Evolutionary conservation across 2,797 vertebrate species (phyloP), one percentile per base, ranked within the genome.

Genomic region (Tenualosa ilisha): DNA sequence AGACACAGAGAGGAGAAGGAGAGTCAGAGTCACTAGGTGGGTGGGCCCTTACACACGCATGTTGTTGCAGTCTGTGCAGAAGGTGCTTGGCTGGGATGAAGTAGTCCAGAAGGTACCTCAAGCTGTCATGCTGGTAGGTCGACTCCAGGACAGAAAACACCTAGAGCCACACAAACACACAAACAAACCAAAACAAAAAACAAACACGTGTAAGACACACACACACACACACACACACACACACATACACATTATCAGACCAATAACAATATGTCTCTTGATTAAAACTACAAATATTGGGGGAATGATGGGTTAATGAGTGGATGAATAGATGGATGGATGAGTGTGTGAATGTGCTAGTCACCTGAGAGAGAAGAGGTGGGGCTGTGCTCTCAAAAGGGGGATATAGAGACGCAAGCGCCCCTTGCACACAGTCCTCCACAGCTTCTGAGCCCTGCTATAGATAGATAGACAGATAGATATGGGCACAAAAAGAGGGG

Each of bases 351-450:
- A 13, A 72, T 72, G 24, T 12, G 22, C 22, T 6, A 0, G 68
- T 86, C 88, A 96, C 97, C 94, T 98, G 97, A 82, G 96, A 97
- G 86, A 98, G 94, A 61, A 98, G 94, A 1, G 97, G 97, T 0
- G 97, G 97, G 0, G 97, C 97, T 0, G 97, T 98, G 85, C 96
- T 97, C 93, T 98, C 97, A 40, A 98, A 98, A 0, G 97, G 97
- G 15, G 97, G 97, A 82, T 98, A 98, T 81, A 98, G 95, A 5
- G 97, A 97, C 0, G 97, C 97, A 1, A 98, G 95, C 0, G 97
- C 97, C 94, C 96, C 97, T 94, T 98, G 97, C 51, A 98, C 96
- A 82, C 97, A 98, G 89, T 97, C 97, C 91, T 98, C 97, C 93
- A 98, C 97, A 0, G 97, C 97, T 92, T 98, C 97, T 3, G 97